These are phyloP conservation scores for Emydocephalus ijimae DNA, from an alignment of 2,113 vertebrate species.

Conservation along the genomic window DNA sequence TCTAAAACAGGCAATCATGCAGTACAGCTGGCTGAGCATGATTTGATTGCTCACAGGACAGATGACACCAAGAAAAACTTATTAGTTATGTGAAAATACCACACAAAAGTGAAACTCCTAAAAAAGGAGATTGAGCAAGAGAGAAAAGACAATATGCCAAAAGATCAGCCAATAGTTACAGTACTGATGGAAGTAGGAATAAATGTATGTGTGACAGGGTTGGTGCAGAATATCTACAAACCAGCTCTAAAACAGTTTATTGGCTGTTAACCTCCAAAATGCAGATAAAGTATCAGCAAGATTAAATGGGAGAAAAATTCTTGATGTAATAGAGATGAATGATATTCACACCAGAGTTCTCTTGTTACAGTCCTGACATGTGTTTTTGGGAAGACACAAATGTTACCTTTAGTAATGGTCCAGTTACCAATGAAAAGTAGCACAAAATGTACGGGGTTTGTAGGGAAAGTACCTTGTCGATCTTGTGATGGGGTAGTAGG, in stretches of 20 bases:
- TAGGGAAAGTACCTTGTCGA: background rate
- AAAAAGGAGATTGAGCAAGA: background rate
- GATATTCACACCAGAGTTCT: background rate
- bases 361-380: background rate
- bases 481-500: background rate
- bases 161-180: background rate
- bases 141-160: background rate
- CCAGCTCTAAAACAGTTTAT: background rate
- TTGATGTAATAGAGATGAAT: background rate
- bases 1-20: background rate
- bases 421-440: background rate
- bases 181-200: background rate
- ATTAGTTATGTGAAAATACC: background rate
- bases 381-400: background rate
- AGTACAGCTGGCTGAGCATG: background rate
- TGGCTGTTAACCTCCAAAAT: background rate
- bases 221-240: background rate
- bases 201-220: background rate
- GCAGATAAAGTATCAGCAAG: background rate
- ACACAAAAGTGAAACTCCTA: background rate
- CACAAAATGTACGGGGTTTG: background rate
- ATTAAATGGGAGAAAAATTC: background rate
- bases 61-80: background rate
- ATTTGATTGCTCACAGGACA: background rate
- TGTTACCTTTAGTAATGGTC: background rate